Percentiles rank a stretch among this genome's conserved stretches.
phyloP scores from a whole-genome alignment of 2,113 vertebrate genomes.

The Corydoras maculifer region DNA sequence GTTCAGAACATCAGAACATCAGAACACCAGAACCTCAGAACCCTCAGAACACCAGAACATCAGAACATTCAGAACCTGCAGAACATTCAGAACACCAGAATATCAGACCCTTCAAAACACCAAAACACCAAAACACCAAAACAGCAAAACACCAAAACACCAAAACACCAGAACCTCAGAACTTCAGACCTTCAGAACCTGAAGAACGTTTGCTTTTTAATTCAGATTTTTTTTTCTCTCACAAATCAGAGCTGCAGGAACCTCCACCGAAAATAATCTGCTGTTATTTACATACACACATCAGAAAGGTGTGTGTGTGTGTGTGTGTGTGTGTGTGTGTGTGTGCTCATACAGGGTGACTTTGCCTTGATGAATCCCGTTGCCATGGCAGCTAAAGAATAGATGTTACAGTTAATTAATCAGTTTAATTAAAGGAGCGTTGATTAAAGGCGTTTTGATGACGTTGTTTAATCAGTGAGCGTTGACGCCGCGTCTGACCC shows the following conservation, averaged over 20 bases:
- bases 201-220: background rate
- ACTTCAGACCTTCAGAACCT: too few relatives aligned
- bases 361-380: constrained; percentile 4
- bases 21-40: too few relatives aligned
- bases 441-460: constrained; percentile 11
- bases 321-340: background rate
- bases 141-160: too few relatives aligned
- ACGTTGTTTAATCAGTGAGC: constrained; percentile 9
- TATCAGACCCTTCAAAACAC: too few relatives aligned
- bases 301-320: too few relatives aligned
- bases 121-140: too few relatives aligned
- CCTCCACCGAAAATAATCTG: constrained; percentile 30
- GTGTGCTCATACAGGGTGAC: background rate
- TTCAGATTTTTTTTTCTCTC: constrained; percentile 6
- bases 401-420: constrained; percentile 4
- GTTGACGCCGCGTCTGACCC: background rate
- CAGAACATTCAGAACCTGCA: too few relatives aligned
- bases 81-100: too few relatives aligned
- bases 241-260: constrained; percentile 24
- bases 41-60: too few relatives aligned
- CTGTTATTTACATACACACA: too few relatives aligned
- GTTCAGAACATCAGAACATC: too few relatives aligned
- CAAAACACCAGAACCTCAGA: too few relatives aligned
- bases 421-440: background rate
- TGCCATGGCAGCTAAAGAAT: constrained; percentile 32